Evolutionary conservation across 2,113 vertebrate genomes (phyloP).

Genomic region (Helogale parvula): DNA sequence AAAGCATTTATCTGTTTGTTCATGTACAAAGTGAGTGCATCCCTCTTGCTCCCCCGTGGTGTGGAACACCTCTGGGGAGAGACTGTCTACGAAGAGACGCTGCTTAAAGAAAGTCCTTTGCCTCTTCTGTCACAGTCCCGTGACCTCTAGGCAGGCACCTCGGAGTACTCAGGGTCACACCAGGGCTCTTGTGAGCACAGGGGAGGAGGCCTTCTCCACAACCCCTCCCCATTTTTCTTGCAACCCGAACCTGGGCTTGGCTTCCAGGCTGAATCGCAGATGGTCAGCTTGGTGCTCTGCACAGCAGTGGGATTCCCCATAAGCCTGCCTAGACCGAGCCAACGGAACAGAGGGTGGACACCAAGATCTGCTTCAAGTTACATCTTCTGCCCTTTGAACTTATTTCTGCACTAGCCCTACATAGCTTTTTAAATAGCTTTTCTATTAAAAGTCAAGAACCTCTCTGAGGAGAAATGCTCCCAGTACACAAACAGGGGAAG

Average conservation of each 20-base stretch:
- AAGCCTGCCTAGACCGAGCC: not conserved
- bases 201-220: not conserved
- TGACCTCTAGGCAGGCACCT: not conserved
- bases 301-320: not conserved
- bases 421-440: not conserved
- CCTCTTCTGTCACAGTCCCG: not conserved
- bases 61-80: not conserved
- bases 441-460: not conserved
- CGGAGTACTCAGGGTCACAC: not conserved
- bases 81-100: not conserved
- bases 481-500: conserved; percentile 50
- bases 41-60: not conserved
- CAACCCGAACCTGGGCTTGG: not conserved
- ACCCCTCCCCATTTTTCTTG: not conserved
- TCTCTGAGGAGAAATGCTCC: conserved; percentile 51
- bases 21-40: not conserved
- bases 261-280: not conserved
- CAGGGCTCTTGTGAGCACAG: not conserved
- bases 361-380: not conserved
- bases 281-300: not conserved
- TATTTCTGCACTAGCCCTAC: conserved; percentile 54
- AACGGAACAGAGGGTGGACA: not conserved
- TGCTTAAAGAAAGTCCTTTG: not conserved
- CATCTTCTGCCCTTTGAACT: not conserved
- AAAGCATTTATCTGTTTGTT: not conserved